Conservation (phyloP, 2,888 invertebrate species). For the Reticulitermes lucifugus region DNA sequence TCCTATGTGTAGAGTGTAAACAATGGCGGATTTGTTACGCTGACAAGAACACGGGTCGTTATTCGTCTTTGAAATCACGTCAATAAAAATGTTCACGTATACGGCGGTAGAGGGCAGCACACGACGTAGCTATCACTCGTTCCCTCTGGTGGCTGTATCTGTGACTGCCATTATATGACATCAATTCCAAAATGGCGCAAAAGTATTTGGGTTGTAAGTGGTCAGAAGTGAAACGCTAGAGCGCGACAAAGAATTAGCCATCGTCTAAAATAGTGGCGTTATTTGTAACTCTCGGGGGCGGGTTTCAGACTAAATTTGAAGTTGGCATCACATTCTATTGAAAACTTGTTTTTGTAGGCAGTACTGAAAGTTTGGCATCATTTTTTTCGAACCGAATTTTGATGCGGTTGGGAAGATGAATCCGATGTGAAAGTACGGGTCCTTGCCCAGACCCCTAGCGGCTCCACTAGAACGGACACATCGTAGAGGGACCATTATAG, state of each 20-base stretch:
- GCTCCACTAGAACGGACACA: neutral
- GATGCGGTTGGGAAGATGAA: slow-evolving; percentile 20
- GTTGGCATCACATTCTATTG: neutral
- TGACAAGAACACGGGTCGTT: too few relatives aligned
- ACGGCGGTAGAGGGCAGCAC: slow-evolving; percentile 45
- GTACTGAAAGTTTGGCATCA: neutral
- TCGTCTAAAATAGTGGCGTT: neutral
- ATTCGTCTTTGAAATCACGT: neutral
- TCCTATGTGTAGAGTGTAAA: too few relatives aligned
- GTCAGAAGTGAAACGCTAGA: slow-evolving; percentile 22
- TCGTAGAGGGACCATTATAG: neutral
- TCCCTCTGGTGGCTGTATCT: slow-evolving; percentile 38
- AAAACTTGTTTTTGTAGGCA: neutral
- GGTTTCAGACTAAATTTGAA: neutral
- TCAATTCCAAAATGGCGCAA: slow-evolving; percentile 48
- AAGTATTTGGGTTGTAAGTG: slow-evolving; percentile 41
- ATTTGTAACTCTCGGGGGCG: neutral
- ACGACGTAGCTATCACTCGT: slow-evolving; percentile 15
- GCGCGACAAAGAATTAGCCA: slow-evolving; percentile 6
- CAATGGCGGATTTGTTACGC: too few relatives aligned
- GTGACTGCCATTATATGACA: slow-evolving; percentile 42
- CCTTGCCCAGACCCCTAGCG: slow-evolving; percentile 20
- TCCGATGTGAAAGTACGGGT: slow-evolving; percentile 29
- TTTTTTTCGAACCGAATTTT: slow-evolving; percentile 30
- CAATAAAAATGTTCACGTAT: slow-evolving; percentile 20